Base-by-base conservation (phyloP, 2,113 vertebrate species). In the Henicopernis longicauda region DNA sequence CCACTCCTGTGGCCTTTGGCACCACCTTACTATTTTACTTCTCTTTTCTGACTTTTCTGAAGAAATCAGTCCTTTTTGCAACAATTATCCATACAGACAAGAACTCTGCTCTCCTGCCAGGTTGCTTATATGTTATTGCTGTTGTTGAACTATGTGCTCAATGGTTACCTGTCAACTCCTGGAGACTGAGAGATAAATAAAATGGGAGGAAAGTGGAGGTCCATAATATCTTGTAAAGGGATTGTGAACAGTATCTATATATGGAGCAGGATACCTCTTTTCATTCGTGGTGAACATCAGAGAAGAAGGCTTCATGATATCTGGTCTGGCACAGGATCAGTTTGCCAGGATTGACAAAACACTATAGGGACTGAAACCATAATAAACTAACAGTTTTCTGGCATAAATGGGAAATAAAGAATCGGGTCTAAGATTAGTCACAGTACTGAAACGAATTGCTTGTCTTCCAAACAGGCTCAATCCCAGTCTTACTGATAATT, bases 221-320 rank as follows among this genome's bases (percentile, higher is more conserved):
- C 16, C 10, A 20, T 55, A 42, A 12, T 58, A 22, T 18, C 34
- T 67, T 73, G 15, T 25, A 58, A 40, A 47, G 4, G 15, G 38
- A 29, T 59, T 54, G 50, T 0, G 0, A 83, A 14, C 14, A n/a
- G 10, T 19, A 36, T 49, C 7, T n/a, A 3, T 36, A 23, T 74
- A 19, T 44, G 54, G 27, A 73, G 16, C 26, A 73, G 22, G 54
- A 45, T 32, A 76, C 3, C 10, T 44, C 27, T 79, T 79, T 71
- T 86, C 3, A 40, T 71, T 88, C 50, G 13, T 45, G 15, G 38
- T 73, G 36, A 73, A 47, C 40, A 72, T 36, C 22, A 34, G 47
- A 79, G 42, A 61, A 67, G 49, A 15, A 16, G 16, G 8, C 15
- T 89, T 92, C 9, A 1, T 36, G 54, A 55, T 55, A 17, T 55